Base-by-base conservation (phyloP, 1,140 invertebrate genomes). In the Drosophila elegans region DNA sequence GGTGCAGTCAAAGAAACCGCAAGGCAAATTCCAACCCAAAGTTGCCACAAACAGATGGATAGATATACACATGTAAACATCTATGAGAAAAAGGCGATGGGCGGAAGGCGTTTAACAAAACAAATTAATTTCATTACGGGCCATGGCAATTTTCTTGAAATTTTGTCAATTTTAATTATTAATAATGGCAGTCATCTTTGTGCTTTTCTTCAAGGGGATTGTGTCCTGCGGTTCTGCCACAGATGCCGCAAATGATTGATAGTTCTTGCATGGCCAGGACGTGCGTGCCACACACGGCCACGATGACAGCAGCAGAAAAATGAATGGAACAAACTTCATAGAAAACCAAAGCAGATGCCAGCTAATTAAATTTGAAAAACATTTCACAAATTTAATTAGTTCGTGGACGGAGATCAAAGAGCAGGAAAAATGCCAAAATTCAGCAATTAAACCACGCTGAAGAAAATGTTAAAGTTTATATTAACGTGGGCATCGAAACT, bases 131-230 rank as follows among this genome's bases (percentile, higher is more conserved):
- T 82, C 57, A 79, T 78, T 75, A 72, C 38, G n/a, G 38, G 32
- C 36, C 29, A 29, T 41, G 13, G 38, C 27, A 67, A 57, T 78
- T 60, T 55, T 63, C 44, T 48, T 36, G 62, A 68, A 71, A 79
- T 76, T 67, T 88, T 74, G 75, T 86, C 76, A 74, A 83, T 83
- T 83, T 86, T 88, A 86, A 88, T 88, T 83, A 86, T 86, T 72
- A 88, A 88, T 89, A 83, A 80, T 89, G 83, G 45, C 68, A 34
- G 34, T 10, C 21, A 52, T 32, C 46, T 48, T 52, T 13, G 25
- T 38, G 32, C 34, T 38, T 41, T 48, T 42, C 39, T 45, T 38
- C 49, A 29, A 64, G 46, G 13, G 61, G 29, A 52, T 52, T 21
- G n/a, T 32, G 4, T 36, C 10, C 21, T 66, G 34, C 29, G 45